Evolutionary conservation across 1,140 invertebrate species (phyloP).

Genomic region (Sesamia nonagrioides): DNA sequence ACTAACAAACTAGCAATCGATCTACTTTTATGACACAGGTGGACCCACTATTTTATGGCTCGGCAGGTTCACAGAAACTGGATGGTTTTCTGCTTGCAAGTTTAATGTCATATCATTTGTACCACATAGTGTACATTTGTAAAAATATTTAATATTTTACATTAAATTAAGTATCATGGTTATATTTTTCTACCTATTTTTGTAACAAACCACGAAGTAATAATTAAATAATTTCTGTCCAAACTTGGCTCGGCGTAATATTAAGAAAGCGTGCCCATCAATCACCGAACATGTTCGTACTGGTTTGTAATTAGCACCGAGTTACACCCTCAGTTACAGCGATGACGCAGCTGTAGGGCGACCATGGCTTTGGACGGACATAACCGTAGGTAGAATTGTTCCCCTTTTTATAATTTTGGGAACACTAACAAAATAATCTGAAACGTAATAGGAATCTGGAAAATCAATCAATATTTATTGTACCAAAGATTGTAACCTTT

Average conservation of each 20-base stretch:
- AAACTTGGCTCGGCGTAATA: background rate
- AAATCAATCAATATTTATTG: too few relatives aligned
- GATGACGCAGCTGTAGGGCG: conserved; percentile 36
- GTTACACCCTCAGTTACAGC: conserved; percentile 15
- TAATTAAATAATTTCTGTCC: background rate
- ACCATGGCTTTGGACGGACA: conserved; percentile 9
- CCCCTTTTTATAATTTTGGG: too few relatives aligned
- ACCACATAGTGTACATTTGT: background rate
- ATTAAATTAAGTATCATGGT: too few relatives aligned
- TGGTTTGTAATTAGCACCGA: conserved; percentile 31
- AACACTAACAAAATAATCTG: too few relatives aligned
- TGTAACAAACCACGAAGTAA: background rate
- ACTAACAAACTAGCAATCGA: conserved; percentile 12
- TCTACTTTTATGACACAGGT: conserved; percentile 21
- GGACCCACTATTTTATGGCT: background rate
- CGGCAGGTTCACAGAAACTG: background rate
- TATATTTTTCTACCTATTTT: too few relatives aligned
- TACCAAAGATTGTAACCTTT: too few relatives aligned
- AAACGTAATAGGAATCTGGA: too few relatives aligned
- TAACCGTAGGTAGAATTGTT: background rate
- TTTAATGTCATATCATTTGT: background rate
- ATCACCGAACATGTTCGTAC: conserved; percentile 17
- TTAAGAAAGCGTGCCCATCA: conserved; percentile 20
- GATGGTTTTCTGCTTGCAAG: background rate
- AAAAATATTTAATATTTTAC: background rate